These are phyloP conservation scores for Pomatostomus ruficeps DNA, from an alignment of 2,113 vertebrate species.

Conservation along the genomic window DNA sequence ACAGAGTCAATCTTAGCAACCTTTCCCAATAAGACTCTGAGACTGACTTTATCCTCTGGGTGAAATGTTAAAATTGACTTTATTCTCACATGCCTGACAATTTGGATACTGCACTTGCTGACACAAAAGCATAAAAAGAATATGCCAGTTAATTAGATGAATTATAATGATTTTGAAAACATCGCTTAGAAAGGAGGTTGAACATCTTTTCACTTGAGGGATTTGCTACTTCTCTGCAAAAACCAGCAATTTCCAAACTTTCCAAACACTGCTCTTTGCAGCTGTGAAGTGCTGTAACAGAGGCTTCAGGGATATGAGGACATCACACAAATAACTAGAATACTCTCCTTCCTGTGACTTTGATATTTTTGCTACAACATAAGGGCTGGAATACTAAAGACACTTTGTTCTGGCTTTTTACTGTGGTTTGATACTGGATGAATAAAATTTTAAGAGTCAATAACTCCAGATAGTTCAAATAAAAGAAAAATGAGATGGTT, in stretches of 20 bases:
- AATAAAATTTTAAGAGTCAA: neutral
- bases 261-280: neutral
- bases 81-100: neutral
- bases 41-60: neutral
- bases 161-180: constrained; percentile 5
- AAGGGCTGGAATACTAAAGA: neutral
- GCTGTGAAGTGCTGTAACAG: neutral
- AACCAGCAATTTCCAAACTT: neutral
- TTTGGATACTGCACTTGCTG: neutral
- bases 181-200: neutral
- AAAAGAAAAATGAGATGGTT: neutral
- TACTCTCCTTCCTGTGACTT: neutral
- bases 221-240: neutral
- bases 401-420: neutral
- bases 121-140: neutral
- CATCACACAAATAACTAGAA: neutral
- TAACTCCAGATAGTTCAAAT: neutral
- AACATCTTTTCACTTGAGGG: neutral
- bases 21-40: neutral
- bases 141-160: neutral
- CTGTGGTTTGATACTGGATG: neutral
- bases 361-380: neutral
- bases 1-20: neutral
- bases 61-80: neutral
- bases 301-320: neutral